phyloP scores from a whole-genome alignment of 2,888 invertebrate genomes.

The Neria commutata region DNA sequence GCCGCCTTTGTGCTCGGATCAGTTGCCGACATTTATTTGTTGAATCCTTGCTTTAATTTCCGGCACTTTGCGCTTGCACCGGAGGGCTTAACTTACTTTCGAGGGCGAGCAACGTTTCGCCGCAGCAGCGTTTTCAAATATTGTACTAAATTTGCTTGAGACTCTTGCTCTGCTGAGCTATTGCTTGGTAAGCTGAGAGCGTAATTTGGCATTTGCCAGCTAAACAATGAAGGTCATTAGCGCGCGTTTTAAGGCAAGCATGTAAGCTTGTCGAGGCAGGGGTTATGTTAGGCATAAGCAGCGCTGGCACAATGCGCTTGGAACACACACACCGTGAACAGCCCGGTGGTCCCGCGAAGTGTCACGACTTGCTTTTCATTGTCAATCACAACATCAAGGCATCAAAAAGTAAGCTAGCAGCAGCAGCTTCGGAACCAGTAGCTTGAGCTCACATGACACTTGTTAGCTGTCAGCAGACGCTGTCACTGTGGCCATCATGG shows the following conservation, averaged over 20 bases:
- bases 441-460: slow-evolving; percentile 51
- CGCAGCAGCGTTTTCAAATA: slow-evolving; percentile 33
- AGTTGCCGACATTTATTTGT: slow-evolving; percentile 17
- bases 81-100: slow-evolving; percentile 50
- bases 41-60: slow-evolving; percentile 3
- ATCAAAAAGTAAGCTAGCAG: slow-evolving; percentile 39
- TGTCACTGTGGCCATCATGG: not conserved
- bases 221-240: slow-evolving; percentile 32
- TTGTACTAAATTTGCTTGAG: slow-evolving; percentile 13
- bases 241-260: no score
- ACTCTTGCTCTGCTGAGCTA: no score
- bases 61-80: slow-evolving; percentile 5
- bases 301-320: no score
- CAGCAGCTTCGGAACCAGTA: slow-evolving; percentile 33
- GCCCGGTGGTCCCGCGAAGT: no score
- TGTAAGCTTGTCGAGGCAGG: no score
- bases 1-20: slow-evolving; percentile 11
- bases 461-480: slow-evolving; percentile 45
- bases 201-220: slow-evolving; percentile 41
- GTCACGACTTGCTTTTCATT: slow-evolving; percentile 43
- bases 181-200: slow-evolving; percentile 2
- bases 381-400: slow-evolving; percentile 33
- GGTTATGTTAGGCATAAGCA: no score
- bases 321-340: not conserved
- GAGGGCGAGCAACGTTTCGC: slow-evolving; percentile 46